Conservation (phyloP, 1,140 invertebrate species). For the Hylyphantes graminicola region DNA sequence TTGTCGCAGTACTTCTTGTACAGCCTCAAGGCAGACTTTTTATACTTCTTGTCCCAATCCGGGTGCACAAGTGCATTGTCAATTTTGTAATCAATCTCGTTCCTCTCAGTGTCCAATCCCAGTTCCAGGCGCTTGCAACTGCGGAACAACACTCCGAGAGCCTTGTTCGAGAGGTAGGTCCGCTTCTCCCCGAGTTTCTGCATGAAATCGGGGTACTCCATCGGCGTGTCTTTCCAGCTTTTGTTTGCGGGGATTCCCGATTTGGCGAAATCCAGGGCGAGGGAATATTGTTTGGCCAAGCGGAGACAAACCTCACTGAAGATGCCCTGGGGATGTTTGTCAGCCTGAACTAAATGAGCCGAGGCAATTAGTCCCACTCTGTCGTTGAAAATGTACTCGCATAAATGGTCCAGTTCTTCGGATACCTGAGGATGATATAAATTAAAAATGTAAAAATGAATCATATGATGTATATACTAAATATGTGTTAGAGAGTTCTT, state of each 20-base stretch:
- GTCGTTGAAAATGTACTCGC: constrained; percentile 64
- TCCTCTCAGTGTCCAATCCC: constrained; percentile 25
- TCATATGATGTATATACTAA: too few species aligned
- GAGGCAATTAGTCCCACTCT: constrained; percentile 65
- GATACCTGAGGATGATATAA: constrained; percentile 43
- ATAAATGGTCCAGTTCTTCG: constrained; percentile 65
- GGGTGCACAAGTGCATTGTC: constrained; percentile 43
- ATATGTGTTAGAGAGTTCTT: too few species aligned
- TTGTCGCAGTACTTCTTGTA: constrained; percentile 46
- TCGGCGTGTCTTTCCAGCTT: constrained; percentile 54
- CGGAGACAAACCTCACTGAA: constrained; percentile 59
- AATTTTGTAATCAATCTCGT: constrained; percentile 22
- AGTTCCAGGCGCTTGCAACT: constrained; percentile 48
- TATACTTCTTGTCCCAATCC: constrained; percentile 57
- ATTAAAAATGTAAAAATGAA: background rate
- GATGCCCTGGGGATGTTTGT: constrained; percentile 61
- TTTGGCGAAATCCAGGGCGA: constrained; percentile 67
- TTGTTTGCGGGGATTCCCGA: constrained; percentile 62
- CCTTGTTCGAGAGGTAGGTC: constrained; percentile 64
- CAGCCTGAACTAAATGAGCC: constrained; percentile 64
- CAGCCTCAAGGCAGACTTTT: constrained; percentile 42
- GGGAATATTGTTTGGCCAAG: constrained; percentile 64
- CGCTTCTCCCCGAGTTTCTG: constrained; percentile 61
- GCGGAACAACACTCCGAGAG: constrained; percentile 65
- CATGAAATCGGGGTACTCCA: constrained; percentile 65